A percentile compares a stretch with the other conserved stretches of the same genome.
These are phyloP conservation scores for Actinia equina DNA, from an alignment of 64 coral and sea anemone genomes.

Conservation along the genomic window DNA sequence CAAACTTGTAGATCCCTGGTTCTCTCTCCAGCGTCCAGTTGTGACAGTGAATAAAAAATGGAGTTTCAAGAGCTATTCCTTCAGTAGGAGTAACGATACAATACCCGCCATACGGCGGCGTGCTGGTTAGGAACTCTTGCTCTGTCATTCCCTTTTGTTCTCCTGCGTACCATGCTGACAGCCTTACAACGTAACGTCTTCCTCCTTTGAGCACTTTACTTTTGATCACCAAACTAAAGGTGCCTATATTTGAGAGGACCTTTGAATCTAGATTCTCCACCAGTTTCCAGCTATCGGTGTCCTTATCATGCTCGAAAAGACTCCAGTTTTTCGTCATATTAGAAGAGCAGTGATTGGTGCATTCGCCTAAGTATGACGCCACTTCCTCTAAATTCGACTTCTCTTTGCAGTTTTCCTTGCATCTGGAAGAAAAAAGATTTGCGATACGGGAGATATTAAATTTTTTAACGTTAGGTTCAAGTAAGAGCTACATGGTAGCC, in stretches of 20 bases:
- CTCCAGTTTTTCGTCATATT: not conserved
- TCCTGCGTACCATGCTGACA: slow-evolving; percentile 21
- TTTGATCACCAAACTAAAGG: slow-evolving; percentile 30
- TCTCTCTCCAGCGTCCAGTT: slow-evolving; percentile 53
- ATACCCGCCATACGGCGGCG: slow-evolving; percentile 52
- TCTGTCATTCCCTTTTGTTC: slow-evolving; percentile 45
- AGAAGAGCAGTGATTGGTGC: not conserved
- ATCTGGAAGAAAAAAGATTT: slow-evolving; percentile 30
- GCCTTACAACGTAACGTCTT: slow-evolving; percentile 17
- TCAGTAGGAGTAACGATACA: slow-evolving; percentile 34
- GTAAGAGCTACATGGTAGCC: too few relatives aligned
- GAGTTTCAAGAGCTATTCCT: slow-evolving; percentile 53
- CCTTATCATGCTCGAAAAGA: not conserved
- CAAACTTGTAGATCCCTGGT: slow-evolving; percentile 59
- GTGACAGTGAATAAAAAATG: slow-evolving; percentile 52
- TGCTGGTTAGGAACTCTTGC: slow-evolving; percentile 61
- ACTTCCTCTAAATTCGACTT: slow-evolving; percentile 43
- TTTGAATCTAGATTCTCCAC: slow-evolving; percentile 17
- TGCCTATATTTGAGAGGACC: not conserved
- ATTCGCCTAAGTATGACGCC: slow-evolving; percentile 40
- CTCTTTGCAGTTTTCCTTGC: slow-evolving; percentile 58
- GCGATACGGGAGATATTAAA: too few relatives aligned
- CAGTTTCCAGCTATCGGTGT: not conserved
- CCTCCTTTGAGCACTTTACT: slow-evolving; percentile 17
- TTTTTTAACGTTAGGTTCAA: too few relatives aligned